Conservation (phyloP, 2,797 vertebrate genomes). For the Liasis olivaceus region DNA sequence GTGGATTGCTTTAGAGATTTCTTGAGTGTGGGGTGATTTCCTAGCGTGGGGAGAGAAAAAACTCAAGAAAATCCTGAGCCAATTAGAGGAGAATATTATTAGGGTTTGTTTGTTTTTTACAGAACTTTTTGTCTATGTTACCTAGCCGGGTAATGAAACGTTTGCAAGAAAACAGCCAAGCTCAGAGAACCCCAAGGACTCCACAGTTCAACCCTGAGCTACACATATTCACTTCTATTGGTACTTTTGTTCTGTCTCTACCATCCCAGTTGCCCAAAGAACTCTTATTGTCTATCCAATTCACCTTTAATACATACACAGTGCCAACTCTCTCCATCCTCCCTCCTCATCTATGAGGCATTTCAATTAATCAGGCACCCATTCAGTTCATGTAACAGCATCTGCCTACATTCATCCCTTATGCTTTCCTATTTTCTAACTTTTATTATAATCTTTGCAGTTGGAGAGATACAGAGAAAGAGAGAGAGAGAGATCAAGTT, state of each 20-base stretch:
- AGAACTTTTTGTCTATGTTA: not conserved
- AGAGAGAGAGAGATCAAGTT: not conserved
- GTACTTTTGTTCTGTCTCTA: not conserved
- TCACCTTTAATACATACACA: not conserved
- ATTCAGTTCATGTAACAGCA: not conserved
- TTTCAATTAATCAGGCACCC: not conserved
- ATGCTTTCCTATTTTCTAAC: not conserved
- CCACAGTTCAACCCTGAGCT: no score
- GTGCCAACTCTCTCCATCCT: not conserved
- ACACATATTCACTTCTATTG: not conserved
- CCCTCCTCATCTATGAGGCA: not conserved
- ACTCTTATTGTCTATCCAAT: not conserved
- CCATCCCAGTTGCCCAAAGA: not conserved
- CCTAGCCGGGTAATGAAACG: no score
- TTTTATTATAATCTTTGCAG: not conserved
- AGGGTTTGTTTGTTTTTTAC: not conserved
- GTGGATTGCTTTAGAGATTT: not conserved
- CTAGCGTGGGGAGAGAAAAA: not conserved
- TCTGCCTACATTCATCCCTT: not conserved
- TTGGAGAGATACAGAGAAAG: not conserved
- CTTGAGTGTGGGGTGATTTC: not conserved
- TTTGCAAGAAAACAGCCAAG: no score
- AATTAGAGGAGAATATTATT: not conserved
- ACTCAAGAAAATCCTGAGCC: not conserved
- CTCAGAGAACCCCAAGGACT: no score